Conservation (phyloP, 2,113 vertebrate species). For the Cyprinodon brontotheroides region DNA sequence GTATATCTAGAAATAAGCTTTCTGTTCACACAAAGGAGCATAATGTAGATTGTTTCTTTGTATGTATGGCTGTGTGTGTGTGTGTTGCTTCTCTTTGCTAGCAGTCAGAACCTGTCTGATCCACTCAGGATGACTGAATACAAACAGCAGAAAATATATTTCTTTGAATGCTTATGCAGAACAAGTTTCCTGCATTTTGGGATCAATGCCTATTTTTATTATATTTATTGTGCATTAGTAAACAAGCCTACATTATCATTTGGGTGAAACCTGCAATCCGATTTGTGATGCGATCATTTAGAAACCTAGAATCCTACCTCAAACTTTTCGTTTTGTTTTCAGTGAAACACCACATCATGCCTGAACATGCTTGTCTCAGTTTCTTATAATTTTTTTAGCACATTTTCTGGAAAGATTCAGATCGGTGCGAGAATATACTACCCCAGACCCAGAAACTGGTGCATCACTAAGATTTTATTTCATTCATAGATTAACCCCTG, state of each 20-base stretch:
- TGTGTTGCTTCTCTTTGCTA: constrained; percentile 2
- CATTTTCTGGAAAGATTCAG: constrained; percentile 50
- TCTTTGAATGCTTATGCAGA: constrained; percentile 6
- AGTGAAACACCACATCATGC: constrained; percentile 22
- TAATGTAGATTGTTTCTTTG: neutral
- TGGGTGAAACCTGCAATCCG: neutral
- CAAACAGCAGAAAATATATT: constrained; percentile 7
- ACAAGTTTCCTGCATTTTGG: constrained; percentile 5
- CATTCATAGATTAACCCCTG: constrained; percentile 49
- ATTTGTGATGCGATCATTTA: constrained; percentile 17
- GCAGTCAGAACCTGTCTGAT: constrained; percentile 62
- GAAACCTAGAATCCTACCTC: no score
- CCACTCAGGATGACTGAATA: constrained; percentile 27
- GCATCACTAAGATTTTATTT: constrained; percentile 46
- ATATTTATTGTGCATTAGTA: constrained; percentile 30
- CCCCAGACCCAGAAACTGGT: constrained; percentile 35
- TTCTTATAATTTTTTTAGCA: constrained; percentile 52
- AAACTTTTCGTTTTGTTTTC: constrained; percentile 1
- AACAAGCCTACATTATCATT: constrained; percentile 15
- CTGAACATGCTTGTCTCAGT: constrained; percentile 14
- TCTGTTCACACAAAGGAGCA: neutral
- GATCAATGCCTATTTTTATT: constrained; percentile 23
- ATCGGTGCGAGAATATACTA: constrained; percentile 57
- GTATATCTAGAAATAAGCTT: constrained; percentile 1
- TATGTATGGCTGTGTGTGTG: neutral